Evolutionary conservation across 2,888 invertebrate genomes (phyloP).

Genomic region (Amphimallon solstitiale): DNA sequence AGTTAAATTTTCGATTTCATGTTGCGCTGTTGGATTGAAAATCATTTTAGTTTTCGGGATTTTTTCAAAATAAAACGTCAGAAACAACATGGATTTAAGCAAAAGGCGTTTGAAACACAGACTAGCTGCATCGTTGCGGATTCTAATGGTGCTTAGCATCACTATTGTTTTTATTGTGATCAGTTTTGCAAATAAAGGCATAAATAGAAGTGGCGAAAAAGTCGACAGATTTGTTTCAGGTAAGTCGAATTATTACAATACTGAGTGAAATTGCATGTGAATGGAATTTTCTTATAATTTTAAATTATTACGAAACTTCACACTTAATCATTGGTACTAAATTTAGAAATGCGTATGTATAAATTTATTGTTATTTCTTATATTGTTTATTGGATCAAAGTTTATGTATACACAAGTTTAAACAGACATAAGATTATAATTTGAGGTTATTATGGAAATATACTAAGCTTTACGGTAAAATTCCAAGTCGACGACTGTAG

Average conservation of each 20-base stretch:
- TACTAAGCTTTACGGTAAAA: too few species aligned
- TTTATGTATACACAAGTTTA: too few species aligned
- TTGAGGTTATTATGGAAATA: too few species aligned
- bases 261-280: too few species aligned
- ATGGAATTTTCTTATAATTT: too few species aligned
- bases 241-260: constrained; percentile 4
- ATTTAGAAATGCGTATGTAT: too few species aligned
- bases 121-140: constrained; percentile 55
- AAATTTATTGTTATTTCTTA: too few species aligned
- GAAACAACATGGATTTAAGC: constrained; percentile 8
- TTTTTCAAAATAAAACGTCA: constrained; percentile 17
- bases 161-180: constrained; percentile 54
- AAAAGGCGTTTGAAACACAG: constrained; percentile 38
- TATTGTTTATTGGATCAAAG: too few species aligned
- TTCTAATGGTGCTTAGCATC: constrained; percentile 54
- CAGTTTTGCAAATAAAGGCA: constrained; percentile 39
- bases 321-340: too few species aligned
- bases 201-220: neutral
- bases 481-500: too few species aligned
- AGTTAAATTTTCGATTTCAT: constrained; percentile 17
- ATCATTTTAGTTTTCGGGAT: constrained; percentile 27
- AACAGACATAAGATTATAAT: too few species aligned
- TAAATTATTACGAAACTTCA: too few species aligned
- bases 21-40: constrained; percentile 30
- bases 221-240: constrained; percentile 7